These are phyloP conservation scores for Andricus curvator DNA, from an alignment of 2,888 invertebrate species.

Conservation along the genomic window DNA sequence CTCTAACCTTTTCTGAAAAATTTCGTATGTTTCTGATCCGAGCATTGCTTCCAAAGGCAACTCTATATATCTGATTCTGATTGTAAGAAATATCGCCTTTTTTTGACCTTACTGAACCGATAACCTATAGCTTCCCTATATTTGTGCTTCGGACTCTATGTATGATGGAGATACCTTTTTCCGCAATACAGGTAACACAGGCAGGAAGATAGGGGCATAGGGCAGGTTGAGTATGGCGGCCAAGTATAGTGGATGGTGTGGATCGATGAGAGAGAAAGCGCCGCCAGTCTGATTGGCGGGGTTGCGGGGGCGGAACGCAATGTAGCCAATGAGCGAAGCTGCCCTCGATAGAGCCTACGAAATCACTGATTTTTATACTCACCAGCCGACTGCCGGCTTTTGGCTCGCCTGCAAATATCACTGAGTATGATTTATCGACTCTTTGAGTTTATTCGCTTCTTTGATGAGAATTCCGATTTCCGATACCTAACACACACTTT, in stretches of 20 bases:
- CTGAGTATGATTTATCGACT: slow-evolving; percentile 64
- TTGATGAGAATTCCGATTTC: slow-evolving; percentile 28
- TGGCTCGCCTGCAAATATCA: slow-evolving; percentile 66
- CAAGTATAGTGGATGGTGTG: slow-evolving; percentile 53
- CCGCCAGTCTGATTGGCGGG: slow-evolving; percentile 75
- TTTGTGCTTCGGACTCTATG: slow-evolving; percentile 9
- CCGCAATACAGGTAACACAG: slow-evolving; percentile 42
- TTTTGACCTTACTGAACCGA: neutral
- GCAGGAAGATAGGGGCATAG: slow-evolving; percentile 48
- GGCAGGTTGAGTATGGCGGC: slow-evolving; percentile 54
- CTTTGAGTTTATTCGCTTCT: slow-evolving; percentile 49
- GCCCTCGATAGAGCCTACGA: slow-evolving; percentile 73
- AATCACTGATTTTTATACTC: slow-evolving; percentile 76
- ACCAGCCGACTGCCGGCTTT: slow-evolving; percentile 61
- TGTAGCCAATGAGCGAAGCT: slow-evolving; percentile 75
- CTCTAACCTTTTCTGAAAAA: slow-evolving; percentile 17
- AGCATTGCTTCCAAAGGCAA: neutral
- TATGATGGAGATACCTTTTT: neutral
- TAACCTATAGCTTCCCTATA: slow-evolving; percentile 3
- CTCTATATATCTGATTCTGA: neutral
- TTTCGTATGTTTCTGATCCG: neutral
- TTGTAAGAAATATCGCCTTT: neutral
- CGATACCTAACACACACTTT: neutral
- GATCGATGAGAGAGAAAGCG: slow-evolving; percentile 59
- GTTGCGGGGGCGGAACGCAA: slow-evolving; percentile 74